These are phyloP conservation scores for Diadema setosum DNA, from an alignment of 35 echinoderm and acorn worm genomes.

Conservation along the genomic window DNA sequence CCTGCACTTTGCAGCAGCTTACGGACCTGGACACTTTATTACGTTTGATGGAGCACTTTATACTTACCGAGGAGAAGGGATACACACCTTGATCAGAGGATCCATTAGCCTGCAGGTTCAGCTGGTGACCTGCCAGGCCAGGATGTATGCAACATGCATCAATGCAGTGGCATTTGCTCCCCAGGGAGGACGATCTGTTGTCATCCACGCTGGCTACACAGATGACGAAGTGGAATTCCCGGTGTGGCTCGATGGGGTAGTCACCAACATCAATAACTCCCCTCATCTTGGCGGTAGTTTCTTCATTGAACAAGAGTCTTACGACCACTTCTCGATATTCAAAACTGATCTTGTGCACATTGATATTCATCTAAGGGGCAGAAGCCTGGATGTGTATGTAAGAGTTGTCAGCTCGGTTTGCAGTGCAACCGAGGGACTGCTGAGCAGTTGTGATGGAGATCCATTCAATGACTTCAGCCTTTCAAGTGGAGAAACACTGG, in stretches of 20 bases:
- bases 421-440: slow-evolving; percentile 22
- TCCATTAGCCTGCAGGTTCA: slow-evolving; percentile 46
- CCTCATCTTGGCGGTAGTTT: neutral
- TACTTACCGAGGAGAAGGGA: slow-evolving; percentile 60
- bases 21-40: slow-evolving; percentile 72
- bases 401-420: neutral
- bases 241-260: slow-evolving; percentile 50
- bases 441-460: slow-evolving; percentile 63
- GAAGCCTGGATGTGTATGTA: slow-evolving; percentile 54
- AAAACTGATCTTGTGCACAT: neutral
- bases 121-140: slow-evolving; percentile 47
- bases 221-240: slow-evolving; percentile 43
- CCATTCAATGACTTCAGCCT: slow-evolving; percentile 53
- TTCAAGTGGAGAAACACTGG: slow-evolving; percentile 34
- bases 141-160: slow-evolving; percentile 45
- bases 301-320: slow-evolving; percentile 13
- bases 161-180: slow-evolving; percentile 59
- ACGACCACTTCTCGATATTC: slow-evolving; percentile 52
- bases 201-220: slow-evolving; percentile 70
- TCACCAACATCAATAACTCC: neutral
- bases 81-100: slow-evolving; percentile 22
- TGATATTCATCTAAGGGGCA: slow-evolving; percentile 45
- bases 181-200: neutral
- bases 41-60: slow-evolving; percentile 86
- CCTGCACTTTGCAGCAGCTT: slow-evolving; percentile 32